phyloP scores from a whole-genome alignment of 2,113 vertebrate species.

The Platysteira castanea region DNA sequence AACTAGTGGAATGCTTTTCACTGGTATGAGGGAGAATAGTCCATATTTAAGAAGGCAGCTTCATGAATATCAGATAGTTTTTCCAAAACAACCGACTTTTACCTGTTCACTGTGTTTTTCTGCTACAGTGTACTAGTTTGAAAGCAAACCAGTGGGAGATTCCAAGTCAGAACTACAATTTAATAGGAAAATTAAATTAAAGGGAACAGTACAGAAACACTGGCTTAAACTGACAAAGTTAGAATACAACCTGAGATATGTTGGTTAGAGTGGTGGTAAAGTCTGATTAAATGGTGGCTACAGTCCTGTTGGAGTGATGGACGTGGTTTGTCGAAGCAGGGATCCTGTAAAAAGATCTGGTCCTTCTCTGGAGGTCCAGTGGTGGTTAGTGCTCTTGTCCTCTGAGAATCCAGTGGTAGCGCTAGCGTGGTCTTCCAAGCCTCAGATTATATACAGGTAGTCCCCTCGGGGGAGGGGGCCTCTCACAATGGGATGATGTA shows the following conservation, averaged over 20 bases:
- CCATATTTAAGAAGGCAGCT: background rate
- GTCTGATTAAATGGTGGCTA: background rate
- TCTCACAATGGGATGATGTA: background rate
- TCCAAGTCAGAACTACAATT: background rate
- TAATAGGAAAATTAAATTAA: background rate
- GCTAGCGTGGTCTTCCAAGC: rapidly evolving
- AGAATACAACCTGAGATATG: background rate
- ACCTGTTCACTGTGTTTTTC: background rate
- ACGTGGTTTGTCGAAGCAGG: background rate
- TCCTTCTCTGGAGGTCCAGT: background rate
- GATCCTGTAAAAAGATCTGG: background rate
- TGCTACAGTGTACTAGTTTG: background rate
- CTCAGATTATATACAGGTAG: background rate
- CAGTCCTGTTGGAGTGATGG: background rate
- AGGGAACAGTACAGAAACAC: background rate
- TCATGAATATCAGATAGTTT: background rate
- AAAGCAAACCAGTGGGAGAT: background rate
- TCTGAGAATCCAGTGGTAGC: background rate
- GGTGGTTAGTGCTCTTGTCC: background rate
- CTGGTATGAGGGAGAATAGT: background rate
- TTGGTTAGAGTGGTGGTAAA: background rate
- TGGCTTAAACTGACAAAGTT: background rate
- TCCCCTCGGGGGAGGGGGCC: no score
- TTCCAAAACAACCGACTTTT: background rate
- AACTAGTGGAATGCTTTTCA: background rate